Base-by-base conservation (phyloP, 2,888 invertebrate species). In the Scelioninae gen. 1 region DNA sequence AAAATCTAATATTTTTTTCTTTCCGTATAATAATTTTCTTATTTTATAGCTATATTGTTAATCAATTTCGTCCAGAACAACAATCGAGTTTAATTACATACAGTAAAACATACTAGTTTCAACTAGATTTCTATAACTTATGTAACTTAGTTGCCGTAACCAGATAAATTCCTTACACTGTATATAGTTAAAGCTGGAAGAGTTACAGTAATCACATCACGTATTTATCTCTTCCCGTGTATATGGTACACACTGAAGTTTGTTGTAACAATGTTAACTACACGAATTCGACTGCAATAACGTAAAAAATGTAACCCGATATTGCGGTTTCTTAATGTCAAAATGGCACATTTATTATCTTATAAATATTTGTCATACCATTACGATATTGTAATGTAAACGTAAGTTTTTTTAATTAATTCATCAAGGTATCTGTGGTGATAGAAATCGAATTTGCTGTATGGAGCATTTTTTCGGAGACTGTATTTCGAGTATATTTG, bases 121-220 rank as follows among this genome's bases (percentile, higher is more conserved):
- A 49, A 72, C 72, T 72, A 79, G 79, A 72, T 79, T 79, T 72
- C 65, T 65, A 51, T 58, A 66, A 71, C 72, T 72, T 58, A 49
- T 49, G 38, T 58, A 78, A 71, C 49, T 78, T 29, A 47, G 78
- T 78, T 66, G 58, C 65, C 56, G 51, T 53, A 53, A 79, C 53
- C 51, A 66, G 72, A 72, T 47, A 72, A 72, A 79, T 72, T 47
- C 65, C 51, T 58, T 40, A 38, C 45, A 51, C 29, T 29, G 79
- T 56, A 60, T 23, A 23, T 66, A 60, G 65, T 65, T 79, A 51
- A 69, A 68, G 55, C 77, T 62, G 38, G 66, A 72, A 79, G 38
- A 79, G 79, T 65, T 65, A 68, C 62, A 68, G 66, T 74, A 79
- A 74, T 79, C 66, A 74, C 72, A 45, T 79, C 68, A 79, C 40